Percentiles rank a stretch among this genome's conserved stretches.
These are phyloP conservation scores for Zosterops pallidus DNA, from an alignment of 2,113 vertebrate species.

Conservation along the genomic window DNA sequence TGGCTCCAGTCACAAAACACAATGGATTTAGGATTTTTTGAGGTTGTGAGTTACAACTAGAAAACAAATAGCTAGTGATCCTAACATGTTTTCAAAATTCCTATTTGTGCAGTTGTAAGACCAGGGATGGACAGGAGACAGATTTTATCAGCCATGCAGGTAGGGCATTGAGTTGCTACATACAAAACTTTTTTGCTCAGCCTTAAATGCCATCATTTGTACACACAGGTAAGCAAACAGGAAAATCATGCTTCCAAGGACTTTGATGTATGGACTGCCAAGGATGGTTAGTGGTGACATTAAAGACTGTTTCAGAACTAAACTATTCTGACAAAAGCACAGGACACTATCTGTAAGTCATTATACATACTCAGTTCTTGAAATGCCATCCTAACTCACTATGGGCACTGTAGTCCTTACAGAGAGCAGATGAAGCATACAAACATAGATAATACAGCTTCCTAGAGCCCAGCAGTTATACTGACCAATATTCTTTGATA, in stretches of 20 bases:
- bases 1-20: background rate
- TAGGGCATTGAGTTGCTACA: background rate
- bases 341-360: background rate
- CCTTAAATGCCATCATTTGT: background rate
- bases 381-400: background rate
- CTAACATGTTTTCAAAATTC: background rate
- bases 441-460: background rate
- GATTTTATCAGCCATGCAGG: background rate
- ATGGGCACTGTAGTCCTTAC: background rate
- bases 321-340: background rate
- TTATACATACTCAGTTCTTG: background rate
- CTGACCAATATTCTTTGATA: background rate
- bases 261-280: background rate
- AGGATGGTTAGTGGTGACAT: background rate
- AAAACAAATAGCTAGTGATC: background rate
- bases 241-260: background rate
- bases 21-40: background rate
- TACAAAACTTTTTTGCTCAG: background rate
- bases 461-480: background rate
- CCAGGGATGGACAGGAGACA: background rate
- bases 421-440: background rate
- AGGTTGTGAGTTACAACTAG: background rate
- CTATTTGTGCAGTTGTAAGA: background rate
- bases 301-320: background rate
- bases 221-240: rapidly evolving